Conservation (phyloP, 2,113 vertebrate genomes). For the Butorides virescens region DNA sequence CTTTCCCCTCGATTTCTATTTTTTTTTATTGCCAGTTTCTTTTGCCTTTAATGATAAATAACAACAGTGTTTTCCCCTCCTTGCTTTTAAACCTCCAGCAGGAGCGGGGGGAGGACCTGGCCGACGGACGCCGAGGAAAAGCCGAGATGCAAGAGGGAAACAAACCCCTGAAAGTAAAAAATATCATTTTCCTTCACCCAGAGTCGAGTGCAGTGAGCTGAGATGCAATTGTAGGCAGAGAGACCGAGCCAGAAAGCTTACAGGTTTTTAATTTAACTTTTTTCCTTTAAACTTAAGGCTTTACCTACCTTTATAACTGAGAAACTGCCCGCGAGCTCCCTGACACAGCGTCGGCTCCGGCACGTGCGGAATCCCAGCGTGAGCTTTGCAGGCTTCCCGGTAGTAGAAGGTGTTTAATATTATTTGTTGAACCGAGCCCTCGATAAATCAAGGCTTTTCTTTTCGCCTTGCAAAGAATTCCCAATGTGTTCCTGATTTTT, state of each 20-base stretch:
- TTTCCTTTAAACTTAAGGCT: background rate
- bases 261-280: background rate
- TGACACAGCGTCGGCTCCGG: fast-evolving
- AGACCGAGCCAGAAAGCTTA: background rate
- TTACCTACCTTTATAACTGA: background rate
- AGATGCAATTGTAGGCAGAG: background rate
- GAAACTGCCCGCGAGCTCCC: background rate
- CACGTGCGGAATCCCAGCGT: background rate
- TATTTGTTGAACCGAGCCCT: background rate
- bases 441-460: background rate
- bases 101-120: background rate
- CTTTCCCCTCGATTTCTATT: background rate
- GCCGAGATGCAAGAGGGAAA: fast-evolving
- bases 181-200: fast-evolving
- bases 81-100: background rate
- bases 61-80: background rate
- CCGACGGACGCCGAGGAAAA: background rate
- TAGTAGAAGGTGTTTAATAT: background rate
- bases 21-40: background rate
- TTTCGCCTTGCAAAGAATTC: background rate
- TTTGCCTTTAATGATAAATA: background rate
- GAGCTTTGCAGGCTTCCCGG: background rate
- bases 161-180: background rate
- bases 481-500: background rate
- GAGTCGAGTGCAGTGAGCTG: fast-evolving